A percentile compares a stretch with the other conserved stretches of the same genome.
These are phyloP conservation scores for Nymphicus hollandicus DNA, from an alignment of 2,113 vertebrate genomes.

Conservation along the genomic window DNA sequence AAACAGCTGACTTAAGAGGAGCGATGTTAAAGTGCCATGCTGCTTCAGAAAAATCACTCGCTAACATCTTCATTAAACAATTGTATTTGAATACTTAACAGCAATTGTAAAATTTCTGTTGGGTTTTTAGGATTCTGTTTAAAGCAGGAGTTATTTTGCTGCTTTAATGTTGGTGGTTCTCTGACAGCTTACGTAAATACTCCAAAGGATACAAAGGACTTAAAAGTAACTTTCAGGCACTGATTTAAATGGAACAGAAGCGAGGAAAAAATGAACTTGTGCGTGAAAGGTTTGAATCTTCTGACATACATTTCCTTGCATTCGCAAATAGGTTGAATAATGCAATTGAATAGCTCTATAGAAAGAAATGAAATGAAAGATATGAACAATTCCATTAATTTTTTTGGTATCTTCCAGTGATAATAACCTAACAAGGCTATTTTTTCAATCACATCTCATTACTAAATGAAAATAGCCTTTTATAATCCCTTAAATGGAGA, in stretches of 20 bases:
- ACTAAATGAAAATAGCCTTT: conserved; percentile 4
- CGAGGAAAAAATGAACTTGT: background rate
- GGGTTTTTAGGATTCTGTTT: conserved; percentile 2
- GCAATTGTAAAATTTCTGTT: background rate
- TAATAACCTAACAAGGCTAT: background rate
- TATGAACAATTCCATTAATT: background rate
- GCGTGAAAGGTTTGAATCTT: conserved; percentile 17
- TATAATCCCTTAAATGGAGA: background rate
- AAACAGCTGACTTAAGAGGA: background rate
- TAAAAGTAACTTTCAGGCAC: conserved; percentile 25
- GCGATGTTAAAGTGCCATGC: background rate
- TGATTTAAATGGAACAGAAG: conserved; percentile 29
- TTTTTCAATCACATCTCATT: conserved; percentile 11
- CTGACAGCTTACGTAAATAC: conserved; percentile 47
- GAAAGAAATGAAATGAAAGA: background rate
- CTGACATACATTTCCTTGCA: background rate
- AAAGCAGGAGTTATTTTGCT: conserved; percentile 16
- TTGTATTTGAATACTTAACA: background rate
- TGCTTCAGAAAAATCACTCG: background rate
- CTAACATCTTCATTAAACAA: conserved; percentile 30
- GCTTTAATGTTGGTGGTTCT: conserved; percentile 13
- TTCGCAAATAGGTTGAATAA: background rate
- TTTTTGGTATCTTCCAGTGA: background rate
- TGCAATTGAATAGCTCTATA: background rate
- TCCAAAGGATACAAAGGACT: conserved; percentile 38